phyloP scores from a whole-genome alignment of 2,797 vertebrate species.

The Enteromius thamalakanensis region DNA sequence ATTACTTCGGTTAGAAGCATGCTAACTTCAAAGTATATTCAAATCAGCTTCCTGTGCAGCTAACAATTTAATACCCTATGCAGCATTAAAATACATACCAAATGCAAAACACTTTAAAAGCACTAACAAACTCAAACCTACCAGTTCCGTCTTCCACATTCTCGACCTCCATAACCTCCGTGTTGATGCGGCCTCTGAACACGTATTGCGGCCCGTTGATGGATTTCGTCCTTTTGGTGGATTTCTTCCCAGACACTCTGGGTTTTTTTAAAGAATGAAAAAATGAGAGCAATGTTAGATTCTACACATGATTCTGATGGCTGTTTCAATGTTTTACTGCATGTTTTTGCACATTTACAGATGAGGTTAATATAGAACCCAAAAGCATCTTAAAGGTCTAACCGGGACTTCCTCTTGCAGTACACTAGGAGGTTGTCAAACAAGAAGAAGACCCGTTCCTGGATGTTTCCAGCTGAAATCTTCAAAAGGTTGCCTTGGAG shows the following conservation, averaged over 20 bases:
- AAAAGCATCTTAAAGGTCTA: slow-evolving; percentile 50
- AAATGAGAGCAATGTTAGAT: slow-evolving; percentile 58
- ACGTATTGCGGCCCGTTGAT: slow-evolving; percentile 94
- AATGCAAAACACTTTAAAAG: not conserved
- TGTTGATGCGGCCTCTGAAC: slow-evolving; percentile 90
- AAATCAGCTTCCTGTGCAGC: no score
- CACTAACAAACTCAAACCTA: slow-evolving; percentile 26
- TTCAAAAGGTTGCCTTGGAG: slow-evolving; percentile 94
- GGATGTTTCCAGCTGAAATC: slow-evolving; percentile 98
- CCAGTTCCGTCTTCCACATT: slow-evolving; percentile 92
- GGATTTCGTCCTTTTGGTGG: slow-evolving; percentile 95
- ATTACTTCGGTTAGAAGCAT: not conserved
- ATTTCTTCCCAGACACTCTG: slow-evolving; percentile 96
- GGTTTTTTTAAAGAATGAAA: slow-evolving; percentile 61
- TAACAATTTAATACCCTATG: not conserved
- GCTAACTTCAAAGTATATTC: no score
- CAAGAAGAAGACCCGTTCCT: slow-evolving; percentile 96
- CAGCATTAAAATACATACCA: not conserved
- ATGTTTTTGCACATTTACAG: not conserved
- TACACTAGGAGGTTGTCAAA: slow-evolving; percentile 99
- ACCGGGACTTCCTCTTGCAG: slow-evolving; percentile 98
- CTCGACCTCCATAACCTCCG: slow-evolving; percentile 92
- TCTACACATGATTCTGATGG: not conserved
- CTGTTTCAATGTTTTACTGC: not conserved
- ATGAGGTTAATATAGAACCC: not conserved